Base-by-base conservation (phyloP, 2,797 vertebrate genomes). In the Smutsia gigantea region DNA sequence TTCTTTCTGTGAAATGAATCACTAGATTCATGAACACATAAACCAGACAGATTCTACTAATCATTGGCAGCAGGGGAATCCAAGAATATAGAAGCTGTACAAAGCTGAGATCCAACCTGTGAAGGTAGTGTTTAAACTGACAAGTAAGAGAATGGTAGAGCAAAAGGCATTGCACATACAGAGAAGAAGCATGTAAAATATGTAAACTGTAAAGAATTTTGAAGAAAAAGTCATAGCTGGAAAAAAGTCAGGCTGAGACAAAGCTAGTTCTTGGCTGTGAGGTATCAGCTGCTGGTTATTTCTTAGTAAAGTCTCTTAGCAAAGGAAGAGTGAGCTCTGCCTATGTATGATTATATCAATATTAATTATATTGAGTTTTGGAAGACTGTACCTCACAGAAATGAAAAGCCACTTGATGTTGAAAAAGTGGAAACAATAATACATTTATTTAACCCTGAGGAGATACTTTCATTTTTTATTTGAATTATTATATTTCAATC, bases 161-260 rank as follows among this genome's bases (percentile, higher is more conserved):
- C 12, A 2, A 23, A n/a, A 34, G 34, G n/a, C 53, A 9, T 7
- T 37, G 10, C 31, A 11, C 10, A 2, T 0, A 1, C 2, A 34
- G 49, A 77, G 39, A 39, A 51, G 69, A 9, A n/a, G 4, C 46
- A 53, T 64, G 49, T 27, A 51, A 92, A 68, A 31, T 18, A 7
- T 2, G 46, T 64, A 51, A 2, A 53, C n/a, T 25, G 42, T 72
- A 63, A 93, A 63, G 27, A 66, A 53, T 55, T 29, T 88, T 72
- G 10, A 89, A 59, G 17, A 31, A 66, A 74, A 37, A 63, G 10
- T 14, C 57, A 4, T 77, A 75, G 14, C 49, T 64, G 27, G 4
- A 46, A 46, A 46, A 46, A 46, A 46, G 46, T 46, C 46, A 46
- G 46, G 46, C 46, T 46, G 46, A 46, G 46, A 11, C 46, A 46